phyloP scores from a whole-genome alignment of 2,888 invertebrate genomes.

The Trissolcus brochymenae region DNA sequence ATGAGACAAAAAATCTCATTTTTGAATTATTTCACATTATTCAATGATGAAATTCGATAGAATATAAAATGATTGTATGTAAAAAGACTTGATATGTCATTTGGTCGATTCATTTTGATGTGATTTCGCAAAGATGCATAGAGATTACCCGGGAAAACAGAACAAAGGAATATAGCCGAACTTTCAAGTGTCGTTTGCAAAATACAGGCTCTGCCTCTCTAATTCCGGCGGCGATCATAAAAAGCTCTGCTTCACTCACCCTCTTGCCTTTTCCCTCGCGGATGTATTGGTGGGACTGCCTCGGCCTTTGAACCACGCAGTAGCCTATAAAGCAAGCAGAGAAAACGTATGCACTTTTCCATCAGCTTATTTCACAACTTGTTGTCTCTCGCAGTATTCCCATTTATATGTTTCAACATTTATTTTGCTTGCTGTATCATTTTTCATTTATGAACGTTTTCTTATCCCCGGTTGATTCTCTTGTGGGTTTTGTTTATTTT shows the following conservation, averaged over 20 bases:
- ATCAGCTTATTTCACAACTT: constrained; percentile 33
- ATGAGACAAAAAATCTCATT: too few relatives aligned
- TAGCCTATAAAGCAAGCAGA: constrained; percentile 79
- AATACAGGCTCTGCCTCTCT: constrained; percentile 17
- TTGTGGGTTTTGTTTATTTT: constrained; percentile 42
- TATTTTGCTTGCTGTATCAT: constrained; percentile 38
- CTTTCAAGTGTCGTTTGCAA: constrained; percentile 24
- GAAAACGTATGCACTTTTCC: constrained; percentile 46
- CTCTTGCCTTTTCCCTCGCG: constrained; percentile 90
- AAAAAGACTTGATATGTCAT: constrained; percentile 1
- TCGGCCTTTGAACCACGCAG: constrained; percentile 89
- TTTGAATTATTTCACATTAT: too few relatives aligned
- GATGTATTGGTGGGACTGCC: constrained; percentile 89
- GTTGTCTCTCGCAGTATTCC: constrained; percentile 26
- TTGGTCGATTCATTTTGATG: background rate
- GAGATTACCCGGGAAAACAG: constrained; percentile 8
- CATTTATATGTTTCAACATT: constrained; percentile 34
- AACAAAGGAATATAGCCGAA: constrained; percentile 13
- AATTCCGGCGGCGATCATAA: constrained; percentile 36
- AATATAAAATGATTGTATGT: background rate
- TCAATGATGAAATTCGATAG: background rate
- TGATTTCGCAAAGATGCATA: background rate
- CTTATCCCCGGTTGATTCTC: constrained; percentile 35
- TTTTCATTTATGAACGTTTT: constrained; percentile 38
- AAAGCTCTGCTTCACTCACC: constrained; percentile 78